Conservation (phyloP, 2,888 invertebrate genomes). For the Nebria salina region DNA sequence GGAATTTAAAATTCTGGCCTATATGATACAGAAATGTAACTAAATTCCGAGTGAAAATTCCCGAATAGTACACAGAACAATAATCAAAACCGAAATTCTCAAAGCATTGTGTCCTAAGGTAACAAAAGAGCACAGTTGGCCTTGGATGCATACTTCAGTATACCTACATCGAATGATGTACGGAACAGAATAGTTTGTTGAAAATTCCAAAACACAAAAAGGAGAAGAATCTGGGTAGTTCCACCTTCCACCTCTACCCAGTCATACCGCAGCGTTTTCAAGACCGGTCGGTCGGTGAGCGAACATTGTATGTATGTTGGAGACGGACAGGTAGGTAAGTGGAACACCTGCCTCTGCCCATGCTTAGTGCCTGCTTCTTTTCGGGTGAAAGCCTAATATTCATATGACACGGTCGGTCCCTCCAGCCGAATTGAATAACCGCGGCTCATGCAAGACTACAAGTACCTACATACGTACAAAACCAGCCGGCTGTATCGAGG, state of each 20-base stretch:
- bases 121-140: not conserved
- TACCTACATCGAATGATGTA: not conserved
- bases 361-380: not conserved
- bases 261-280: not conserved
- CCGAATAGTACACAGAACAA: not conserved
- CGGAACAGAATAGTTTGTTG: not conserved
- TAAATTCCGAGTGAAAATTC: no score
- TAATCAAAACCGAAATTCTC: not conserved
- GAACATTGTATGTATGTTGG: constrained; percentile 8
- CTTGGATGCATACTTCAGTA: not conserved
- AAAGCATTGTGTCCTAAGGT: not conserved
- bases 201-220: constrained; percentile 1
- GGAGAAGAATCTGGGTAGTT: not conserved
- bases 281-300: constrained; percentile 3
- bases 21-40: no score
- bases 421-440: not conserved
- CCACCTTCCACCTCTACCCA: not conserved
- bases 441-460: not conserved
- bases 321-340: constrained; percentile 22
- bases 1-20: no score
- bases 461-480: not conserved
- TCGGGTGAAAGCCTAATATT: not conserved
- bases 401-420: not conserved
- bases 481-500: not conserved
- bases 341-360: constrained; percentile 16